These are phyloP conservation scores for Nesogale talazaci DNA, from an alignment of 2,113 vertebrate genomes.

Conservation along the genomic window DNA sequence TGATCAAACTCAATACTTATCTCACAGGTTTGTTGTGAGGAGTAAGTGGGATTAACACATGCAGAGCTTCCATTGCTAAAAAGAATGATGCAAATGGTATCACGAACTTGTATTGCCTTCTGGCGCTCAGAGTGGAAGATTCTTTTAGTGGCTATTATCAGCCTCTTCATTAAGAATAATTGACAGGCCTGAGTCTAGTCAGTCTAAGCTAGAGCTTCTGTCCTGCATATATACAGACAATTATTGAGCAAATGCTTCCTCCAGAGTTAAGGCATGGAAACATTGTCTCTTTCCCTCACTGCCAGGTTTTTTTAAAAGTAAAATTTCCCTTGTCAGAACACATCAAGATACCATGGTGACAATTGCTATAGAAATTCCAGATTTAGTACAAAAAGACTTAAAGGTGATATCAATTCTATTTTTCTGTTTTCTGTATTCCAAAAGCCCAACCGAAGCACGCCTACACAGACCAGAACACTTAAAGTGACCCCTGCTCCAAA, in stretches of 20 bases:
- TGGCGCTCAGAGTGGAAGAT: not conserved
- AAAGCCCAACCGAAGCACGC: slow-evolving; percentile 14
- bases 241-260: slow-evolving; percentile 45
- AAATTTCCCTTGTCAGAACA: slow-evolving; percentile 70
- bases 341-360: slow-evolving; percentile 74
- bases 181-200: not conserved
- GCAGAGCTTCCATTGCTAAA: not conserved
- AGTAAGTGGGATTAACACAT: not conserved
- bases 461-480: not conserved
- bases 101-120: not conserved
- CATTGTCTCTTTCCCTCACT: slow-evolving; percentile 36
- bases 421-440: slow-evolving; percentile 30
- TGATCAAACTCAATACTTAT: not conserved
- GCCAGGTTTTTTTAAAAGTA: slow-evolving; percentile 34
- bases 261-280: not conserved
- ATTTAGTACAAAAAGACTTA: slow-evolving; percentile 69
- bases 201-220: not conserved
- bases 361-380: slow-evolving; percentile 77
- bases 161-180: not conserved
- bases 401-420: slow-evolving; percentile 58
- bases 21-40: not conserved
- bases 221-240: not conserved
- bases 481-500: slow-evolving; percentile 16
- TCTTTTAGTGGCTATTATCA: not conserved
- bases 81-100: not conserved